Evolutionary conservation across 2,113 vertebrate genomes (phyloP).

Genomic region (Scartelaos histophorus): DNA sequence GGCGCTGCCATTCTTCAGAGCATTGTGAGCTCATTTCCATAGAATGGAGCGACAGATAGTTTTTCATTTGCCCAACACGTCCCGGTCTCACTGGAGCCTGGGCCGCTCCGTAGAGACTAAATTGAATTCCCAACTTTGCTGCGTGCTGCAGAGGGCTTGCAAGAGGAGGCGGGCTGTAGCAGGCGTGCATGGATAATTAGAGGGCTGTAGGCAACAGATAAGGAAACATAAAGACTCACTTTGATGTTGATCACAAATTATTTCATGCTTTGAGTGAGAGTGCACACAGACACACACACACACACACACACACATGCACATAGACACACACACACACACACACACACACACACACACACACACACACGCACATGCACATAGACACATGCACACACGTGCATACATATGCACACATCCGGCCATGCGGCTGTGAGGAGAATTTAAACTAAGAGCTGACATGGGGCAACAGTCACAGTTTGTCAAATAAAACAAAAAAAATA

Average conservation of each 20-base stretch:
- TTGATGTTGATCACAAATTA: conserved; percentile 71
- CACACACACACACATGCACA: neutral
- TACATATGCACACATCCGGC: too few species aligned
- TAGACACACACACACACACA: neutral
- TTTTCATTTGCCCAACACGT: conserved; percentile 35
- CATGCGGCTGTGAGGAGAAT: neutral
- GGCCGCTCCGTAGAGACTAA: conserved; percentile 34
- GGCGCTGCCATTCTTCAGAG: conserved; percentile 25
- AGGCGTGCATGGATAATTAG: conserved; percentile 58
- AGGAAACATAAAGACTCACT: conserved; percentile 65
- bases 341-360: neutral
- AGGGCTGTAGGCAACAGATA: conserved; percentile 66
- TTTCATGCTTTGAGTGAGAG: conserved; percentile 53
- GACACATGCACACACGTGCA: neutral
- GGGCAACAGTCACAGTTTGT: neutral
- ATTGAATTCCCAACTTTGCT: conserved; percentile 56
- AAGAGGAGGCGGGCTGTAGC: conserved; percentile 18
- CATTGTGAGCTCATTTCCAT: conserved; percentile 28
- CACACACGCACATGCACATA: neutral
- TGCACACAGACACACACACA: conserved; percentile 3
- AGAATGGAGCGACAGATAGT: conserved; percentile 20
- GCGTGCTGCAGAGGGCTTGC: conserved; percentile 36
- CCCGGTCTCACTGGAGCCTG: conserved; percentile 15
- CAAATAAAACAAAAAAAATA: neutral
- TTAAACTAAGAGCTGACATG: neutral